A percentile compares a stretch with the other conserved stretches of the same genome.
Conservation (phyloP, 2,797 vertebrate genomes). For the Sebastes oblongus region DNA sequence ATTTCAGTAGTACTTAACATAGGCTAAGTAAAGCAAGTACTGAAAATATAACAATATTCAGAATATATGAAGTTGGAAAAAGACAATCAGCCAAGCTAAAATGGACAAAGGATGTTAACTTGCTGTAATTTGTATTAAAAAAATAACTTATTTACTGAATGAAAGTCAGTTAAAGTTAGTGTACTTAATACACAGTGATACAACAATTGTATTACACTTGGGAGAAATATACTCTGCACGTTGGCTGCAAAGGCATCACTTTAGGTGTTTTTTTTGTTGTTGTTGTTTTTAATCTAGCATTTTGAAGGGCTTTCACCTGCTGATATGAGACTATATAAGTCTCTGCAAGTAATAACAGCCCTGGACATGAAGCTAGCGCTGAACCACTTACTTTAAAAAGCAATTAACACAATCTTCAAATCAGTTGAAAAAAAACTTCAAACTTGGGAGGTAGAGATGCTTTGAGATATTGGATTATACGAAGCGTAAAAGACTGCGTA, state of each 20-base stretch:
- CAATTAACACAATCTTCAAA: background rate
- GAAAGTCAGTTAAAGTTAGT: background rate
- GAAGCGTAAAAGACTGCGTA: background rate
- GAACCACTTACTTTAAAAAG: background rate
- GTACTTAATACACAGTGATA: background rate
- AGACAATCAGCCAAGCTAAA: background rate
- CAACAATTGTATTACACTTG: no score
- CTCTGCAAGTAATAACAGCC: background rate
- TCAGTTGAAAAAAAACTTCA: background rate
- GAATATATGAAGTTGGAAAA: background rate
- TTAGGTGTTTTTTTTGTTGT: background rate
- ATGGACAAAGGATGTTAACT: background rate
- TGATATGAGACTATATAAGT: background rate
- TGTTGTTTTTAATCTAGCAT: background rate
- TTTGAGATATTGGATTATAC: background rate
- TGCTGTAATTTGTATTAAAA: background rate
- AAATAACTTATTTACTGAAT: background rate
- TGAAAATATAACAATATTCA: background rate
- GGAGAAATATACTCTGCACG: background rate
- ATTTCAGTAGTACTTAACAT: background rate
- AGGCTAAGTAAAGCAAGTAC: background rate
- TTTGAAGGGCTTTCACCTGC: background rate
- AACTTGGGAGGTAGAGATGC: background rate
- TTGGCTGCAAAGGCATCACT: background rate
- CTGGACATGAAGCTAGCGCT: background rate